These are phyloP conservation scores for Criorhina ranunculi DNA, from an alignment of 2,888 invertebrate species.

Conservation along the genomic window DNA sequence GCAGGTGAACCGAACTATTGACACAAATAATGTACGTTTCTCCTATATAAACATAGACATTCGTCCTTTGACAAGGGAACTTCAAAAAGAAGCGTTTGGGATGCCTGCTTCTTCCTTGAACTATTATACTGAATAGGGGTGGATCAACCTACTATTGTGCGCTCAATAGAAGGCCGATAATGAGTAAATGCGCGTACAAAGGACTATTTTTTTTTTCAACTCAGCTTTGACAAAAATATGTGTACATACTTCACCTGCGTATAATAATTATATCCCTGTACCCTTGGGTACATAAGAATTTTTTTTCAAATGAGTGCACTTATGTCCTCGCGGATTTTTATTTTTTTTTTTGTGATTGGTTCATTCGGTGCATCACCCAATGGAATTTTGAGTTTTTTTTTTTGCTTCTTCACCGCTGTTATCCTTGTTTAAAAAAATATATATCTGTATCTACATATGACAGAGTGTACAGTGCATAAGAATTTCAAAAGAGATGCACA, in stretches of 20 bases:
- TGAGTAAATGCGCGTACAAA: neutral
- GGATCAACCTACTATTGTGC: neutral
- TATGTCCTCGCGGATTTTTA: constrained; percentile 52
- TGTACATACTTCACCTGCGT: constrained; percentile 48
- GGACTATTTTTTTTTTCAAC: constrained; percentile 10
- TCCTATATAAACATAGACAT: neutral
- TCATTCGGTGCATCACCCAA: constrained; percentile 64
- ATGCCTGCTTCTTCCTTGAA: neutral
- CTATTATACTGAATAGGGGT: neutral
- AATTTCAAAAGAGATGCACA: constrained; percentile 61
- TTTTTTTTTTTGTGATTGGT: constrained; percentile 46
- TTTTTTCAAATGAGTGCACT: constrained; percentile 67
- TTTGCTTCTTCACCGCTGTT: constrained; percentile 33
- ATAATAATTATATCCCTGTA: constrained; percentile 2
- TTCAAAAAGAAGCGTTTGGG: neutral
- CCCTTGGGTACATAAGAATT: constrained; percentile 29
- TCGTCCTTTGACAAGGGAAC: neutral
- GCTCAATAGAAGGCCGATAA: neutral
- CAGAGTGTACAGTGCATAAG: constrained; percentile 41
- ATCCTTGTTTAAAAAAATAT: neutral
- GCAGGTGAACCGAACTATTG: too few species aligned
- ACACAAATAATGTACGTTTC: too few species aligned
- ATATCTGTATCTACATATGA: too few species aligned
- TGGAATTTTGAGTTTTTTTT: constrained; percentile 49
- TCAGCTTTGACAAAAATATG: constrained; percentile 27